phyloP scores from a whole-genome alignment of 2,113 vertebrate genomes.

The Climacteris rufus region DNA sequence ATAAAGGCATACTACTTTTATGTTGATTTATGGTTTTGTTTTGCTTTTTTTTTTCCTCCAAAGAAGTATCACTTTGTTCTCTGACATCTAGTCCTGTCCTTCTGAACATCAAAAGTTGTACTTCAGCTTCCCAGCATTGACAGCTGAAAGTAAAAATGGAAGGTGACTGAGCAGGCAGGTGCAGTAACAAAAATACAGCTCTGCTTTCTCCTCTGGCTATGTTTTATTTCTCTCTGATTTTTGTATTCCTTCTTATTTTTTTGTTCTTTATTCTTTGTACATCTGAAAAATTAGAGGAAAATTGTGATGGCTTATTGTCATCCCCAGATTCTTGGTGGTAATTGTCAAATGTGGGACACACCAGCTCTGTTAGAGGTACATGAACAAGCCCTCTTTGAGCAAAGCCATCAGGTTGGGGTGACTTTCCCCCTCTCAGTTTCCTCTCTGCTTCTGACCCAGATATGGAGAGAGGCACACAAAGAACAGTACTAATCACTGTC shows the following conservation, averaged over 20 bases:
- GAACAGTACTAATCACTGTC: not conserved
- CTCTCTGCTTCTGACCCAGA: not conserved
- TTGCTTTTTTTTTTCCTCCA: not conserved
- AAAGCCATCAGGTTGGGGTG: not conserved
- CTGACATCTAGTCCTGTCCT: not conserved
- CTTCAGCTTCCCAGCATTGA: not conserved
- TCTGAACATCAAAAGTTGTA: not conserved
- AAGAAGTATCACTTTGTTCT: not conserved
- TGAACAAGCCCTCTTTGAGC: not conserved
- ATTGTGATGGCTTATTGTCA: not conserved
- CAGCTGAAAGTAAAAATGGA: not conserved
- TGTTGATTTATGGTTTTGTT: not conserved
- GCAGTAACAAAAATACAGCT: not conserved
- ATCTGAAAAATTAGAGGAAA: not conserved
- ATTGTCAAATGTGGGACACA: not conserved
- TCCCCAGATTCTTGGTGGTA: fast-evolving
- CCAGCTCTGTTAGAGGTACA: not conserved
- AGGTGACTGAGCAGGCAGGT: not conserved
- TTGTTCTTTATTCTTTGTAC: not conserved
- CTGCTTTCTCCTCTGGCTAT: not conserved
- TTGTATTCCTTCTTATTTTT: not conserved
- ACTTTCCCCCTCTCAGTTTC: not conserved
- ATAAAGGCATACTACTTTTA: not conserved
- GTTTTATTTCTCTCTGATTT: not conserved
- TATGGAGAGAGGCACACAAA: not conserved